These are phyloP conservation scores for Ochropacha duplaris DNA, from an alignment of 2,888 invertebrate genomes.

Conservation along the genomic window DNA sequence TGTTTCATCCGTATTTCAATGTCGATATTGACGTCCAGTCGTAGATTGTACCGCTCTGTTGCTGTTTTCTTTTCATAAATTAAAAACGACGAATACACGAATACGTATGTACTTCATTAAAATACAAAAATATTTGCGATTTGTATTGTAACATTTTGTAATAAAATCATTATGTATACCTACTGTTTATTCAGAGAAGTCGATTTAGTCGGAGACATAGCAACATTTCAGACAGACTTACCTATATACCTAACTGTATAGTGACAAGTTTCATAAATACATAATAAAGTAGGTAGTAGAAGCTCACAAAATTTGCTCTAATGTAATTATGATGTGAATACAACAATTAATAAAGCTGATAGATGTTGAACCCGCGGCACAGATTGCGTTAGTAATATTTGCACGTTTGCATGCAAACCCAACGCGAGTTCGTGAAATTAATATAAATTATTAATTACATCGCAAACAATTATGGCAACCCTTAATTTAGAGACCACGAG, in stretches of 20 bases:
- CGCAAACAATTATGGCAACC: constrained; percentile 71
- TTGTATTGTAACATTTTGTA: too few species aligned
- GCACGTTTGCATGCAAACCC: constrained; percentile 22
- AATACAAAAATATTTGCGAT: not conserved
- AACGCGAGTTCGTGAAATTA: constrained; percentile 52
- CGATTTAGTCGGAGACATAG: too few species aligned
- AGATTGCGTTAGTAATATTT: constrained; percentile 26
- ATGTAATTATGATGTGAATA: not conserved
- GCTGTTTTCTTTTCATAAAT: constrained; percentile 18
- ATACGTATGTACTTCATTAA: too few species aligned
- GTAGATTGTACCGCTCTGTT: constrained; percentile 29
- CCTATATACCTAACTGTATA: too few species aligned
- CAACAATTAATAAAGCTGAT: constrained; percentile 13
- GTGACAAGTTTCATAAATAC: not conserved
- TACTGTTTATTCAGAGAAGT: too few species aligned
- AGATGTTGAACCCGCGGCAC: constrained; percentile 25
- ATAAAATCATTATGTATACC: too few species aligned
- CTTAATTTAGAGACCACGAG: constrained; percentile 66
- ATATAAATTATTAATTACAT: constrained; percentile 74
- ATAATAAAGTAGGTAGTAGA: not conserved
- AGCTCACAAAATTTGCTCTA: constrained; percentile 1
- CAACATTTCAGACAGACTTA: too few species aligned
- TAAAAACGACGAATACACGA: too few species aligned
- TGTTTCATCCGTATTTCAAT: constrained; percentile 65
- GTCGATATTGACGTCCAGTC: constrained; percentile 50